Percentiles rank a stretch among this genome's conserved stretches.
Conservation (phyloP, 1,140 invertebrate species). For the Bemisia tabaci region DNA sequence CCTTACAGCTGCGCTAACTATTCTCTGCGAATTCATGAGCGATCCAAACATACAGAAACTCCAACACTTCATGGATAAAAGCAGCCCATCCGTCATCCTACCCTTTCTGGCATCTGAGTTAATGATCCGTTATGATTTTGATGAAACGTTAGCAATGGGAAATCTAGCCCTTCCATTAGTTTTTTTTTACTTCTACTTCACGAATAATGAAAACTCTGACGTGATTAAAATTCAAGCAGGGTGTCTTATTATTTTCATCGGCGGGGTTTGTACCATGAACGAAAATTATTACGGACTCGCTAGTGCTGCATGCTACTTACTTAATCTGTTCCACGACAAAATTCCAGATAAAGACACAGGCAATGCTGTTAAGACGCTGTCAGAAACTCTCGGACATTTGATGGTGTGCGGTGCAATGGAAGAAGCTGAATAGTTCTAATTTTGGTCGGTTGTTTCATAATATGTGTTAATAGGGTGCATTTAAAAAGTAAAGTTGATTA, state of each 20-base stretch:
- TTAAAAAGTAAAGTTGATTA: too few relatives aligned
- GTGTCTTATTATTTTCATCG: background rate
- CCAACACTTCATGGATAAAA: background rate
- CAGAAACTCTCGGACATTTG: background rate
- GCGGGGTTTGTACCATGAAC: background rate
- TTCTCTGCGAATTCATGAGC: background rate
- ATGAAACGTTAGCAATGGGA: background rate
- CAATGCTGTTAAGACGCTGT: background rate
- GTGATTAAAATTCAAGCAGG: background rate
- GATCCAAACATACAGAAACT: background rate
- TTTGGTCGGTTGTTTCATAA: too few relatives aligned
- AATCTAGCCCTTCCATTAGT: background rate
- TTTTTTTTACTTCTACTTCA: background rate
- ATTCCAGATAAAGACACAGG: background rate
- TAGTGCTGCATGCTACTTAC: background rate
- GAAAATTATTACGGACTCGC: background rate
- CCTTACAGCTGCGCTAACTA: background rate
- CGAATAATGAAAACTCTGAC: background rate
- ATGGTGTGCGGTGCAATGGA: too few relatives aligned
- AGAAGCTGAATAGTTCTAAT: too few relatives aligned
- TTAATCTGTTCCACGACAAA: background rate
- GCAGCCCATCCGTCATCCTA: background rate
- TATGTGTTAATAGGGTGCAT: too few relatives aligned
- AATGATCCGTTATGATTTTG: background rate
- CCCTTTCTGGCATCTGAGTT: background rate